Percentiles rank a stretch among this genome's conserved stretches.
These are phyloP conservation scores for Lagenorhynchus albirostris DNA, from an alignment of 2,113 vertebrate species.

Conservation along the genomic window DNA sequence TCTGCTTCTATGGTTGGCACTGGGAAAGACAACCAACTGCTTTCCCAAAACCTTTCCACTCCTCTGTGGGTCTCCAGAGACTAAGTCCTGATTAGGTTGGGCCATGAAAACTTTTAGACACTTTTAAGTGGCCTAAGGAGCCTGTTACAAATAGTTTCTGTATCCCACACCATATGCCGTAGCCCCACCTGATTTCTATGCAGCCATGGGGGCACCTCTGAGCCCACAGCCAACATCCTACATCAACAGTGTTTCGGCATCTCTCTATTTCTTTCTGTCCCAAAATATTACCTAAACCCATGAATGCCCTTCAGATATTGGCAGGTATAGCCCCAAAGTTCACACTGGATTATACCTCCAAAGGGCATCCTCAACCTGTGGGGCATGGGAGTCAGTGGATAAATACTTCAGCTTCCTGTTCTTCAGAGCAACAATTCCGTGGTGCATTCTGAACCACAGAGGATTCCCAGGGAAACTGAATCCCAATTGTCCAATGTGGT, in stretches of 20 bases:
- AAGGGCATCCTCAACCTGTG: not conserved
- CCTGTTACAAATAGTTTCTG: not conserved
- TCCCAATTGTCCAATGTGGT: rapidly evolving
- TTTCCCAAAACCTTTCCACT: not conserved
- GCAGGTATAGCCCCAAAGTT: not conserved
- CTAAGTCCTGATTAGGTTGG: not conserved
- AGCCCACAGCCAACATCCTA: not conserved
- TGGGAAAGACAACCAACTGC: not conserved
- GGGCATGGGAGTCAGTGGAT: not conserved
- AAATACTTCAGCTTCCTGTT: not conserved
- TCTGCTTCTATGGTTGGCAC: not conserved
- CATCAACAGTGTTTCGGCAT: not conserved
- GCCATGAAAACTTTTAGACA: not conserved
- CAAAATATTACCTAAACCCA: not conserved
- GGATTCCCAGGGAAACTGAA: not conserved
- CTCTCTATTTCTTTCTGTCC: not conserved
- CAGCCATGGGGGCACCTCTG: not conserved
- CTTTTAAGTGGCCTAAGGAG: not conserved
- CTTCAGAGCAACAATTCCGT: not conserved
- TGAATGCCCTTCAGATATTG: not conserved
- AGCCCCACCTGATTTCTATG: not conserved
- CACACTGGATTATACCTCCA: not conserved
- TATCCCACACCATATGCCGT: too few species aligned
- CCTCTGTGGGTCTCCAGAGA: not conserved
- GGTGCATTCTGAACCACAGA: too few species aligned